Percentiles rank a stretch among this genome's conserved stretches.
Evolutionary conservation across 2,888 invertebrate genomes (phyloP).

Genomic region (Adelphocoris suturalis): DNA sequence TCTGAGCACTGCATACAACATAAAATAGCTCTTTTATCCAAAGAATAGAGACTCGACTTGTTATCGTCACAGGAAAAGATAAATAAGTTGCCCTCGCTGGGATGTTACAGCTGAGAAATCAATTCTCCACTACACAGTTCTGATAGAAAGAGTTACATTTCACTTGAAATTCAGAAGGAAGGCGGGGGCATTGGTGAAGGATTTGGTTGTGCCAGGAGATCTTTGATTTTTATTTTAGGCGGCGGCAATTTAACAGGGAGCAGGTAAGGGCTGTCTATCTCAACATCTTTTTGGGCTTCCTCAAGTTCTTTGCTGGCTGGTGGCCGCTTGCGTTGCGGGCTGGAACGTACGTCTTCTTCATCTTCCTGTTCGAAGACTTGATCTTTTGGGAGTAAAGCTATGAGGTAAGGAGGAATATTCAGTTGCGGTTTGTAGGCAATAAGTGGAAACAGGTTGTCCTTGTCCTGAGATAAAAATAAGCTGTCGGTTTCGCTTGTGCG

Average conservation of each 20-base stretch:
- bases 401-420: slow-evolving; percentile 86
- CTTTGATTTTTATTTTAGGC: slow-evolving; percentile 77
- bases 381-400: slow-evolving; percentile 93
- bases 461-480: slow-evolving; percentile 93
- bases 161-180: slow-evolving; percentile 16
- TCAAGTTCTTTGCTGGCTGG: slow-evolving; percentile 78
- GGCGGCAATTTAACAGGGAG: slow-evolving; percentile 80
- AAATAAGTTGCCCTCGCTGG: no score
- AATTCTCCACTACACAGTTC: background rate
- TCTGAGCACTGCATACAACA: no score
- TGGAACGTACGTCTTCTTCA: slow-evolving; percentile 79
- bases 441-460: slow-evolving; percentile 92
- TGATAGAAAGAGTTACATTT: background rate
- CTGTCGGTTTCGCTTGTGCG: slow-evolving; percentile 96
- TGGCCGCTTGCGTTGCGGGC: slow-evolving; percentile 76
- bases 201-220: slow-evolving; percentile 67
- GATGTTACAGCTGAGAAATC: background rate
- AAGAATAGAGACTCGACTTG: no score
- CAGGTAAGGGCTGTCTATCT: slow-evolving; percentile 88
- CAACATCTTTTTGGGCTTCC: slow-evolving; percentile 79
- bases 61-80: no score
- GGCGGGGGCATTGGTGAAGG: slow-evolving; percentile 22
- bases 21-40: no score
- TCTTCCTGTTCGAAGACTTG: slow-evolving; percentile 96
- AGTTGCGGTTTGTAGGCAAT: slow-evolving; percentile 92